Evolutionary conservation across 2,797 vertebrate species (phyloP).

Genomic region (Natrix natrix): DNA sequence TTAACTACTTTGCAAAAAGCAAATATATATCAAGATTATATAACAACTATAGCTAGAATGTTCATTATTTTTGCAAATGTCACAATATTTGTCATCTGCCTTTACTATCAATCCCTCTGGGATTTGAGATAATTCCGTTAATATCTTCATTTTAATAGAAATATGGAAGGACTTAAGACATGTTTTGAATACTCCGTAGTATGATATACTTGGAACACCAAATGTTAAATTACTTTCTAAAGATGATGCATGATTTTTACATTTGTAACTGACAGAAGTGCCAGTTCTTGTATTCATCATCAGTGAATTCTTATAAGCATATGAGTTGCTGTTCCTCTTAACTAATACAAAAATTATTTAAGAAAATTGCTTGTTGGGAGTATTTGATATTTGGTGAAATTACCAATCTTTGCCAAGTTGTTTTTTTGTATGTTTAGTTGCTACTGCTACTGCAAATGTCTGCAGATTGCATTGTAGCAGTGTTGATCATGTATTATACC

Average conservation of each 20-base stretch:
- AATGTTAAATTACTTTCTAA: background rate
- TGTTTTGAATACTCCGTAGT: background rate
- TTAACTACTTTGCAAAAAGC: background rate
- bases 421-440: background rate
- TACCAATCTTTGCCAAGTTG: constrained; percentile 1
- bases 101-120: background rate
- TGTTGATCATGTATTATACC: background rate
- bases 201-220: background rate
- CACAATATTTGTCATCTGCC: background rate
- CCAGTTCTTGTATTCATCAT: constrained; percentile 18
- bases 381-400: constrained; percentile 19
- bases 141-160: background rate
- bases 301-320: constrained; percentile 11
- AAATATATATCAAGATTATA: background rate
- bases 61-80: background rate
- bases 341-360: constrained; percentile 3
- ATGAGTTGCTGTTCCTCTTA: constrained; percentile 44
- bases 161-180: background rate
- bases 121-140: constrained; percentile 15
- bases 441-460: background rate
- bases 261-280: background rate
- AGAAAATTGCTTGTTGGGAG: constrained; percentile 18
- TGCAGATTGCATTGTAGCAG: constrained; percentile 14
- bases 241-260: constrained; percentile 1
- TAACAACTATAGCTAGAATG: background rate